Percentiles rank a stretch among this genome's conserved stretches.
phyloP scores from a whole-genome alignment of 2,113 vertebrate species.

The Semnornis frantzii region DNA sequence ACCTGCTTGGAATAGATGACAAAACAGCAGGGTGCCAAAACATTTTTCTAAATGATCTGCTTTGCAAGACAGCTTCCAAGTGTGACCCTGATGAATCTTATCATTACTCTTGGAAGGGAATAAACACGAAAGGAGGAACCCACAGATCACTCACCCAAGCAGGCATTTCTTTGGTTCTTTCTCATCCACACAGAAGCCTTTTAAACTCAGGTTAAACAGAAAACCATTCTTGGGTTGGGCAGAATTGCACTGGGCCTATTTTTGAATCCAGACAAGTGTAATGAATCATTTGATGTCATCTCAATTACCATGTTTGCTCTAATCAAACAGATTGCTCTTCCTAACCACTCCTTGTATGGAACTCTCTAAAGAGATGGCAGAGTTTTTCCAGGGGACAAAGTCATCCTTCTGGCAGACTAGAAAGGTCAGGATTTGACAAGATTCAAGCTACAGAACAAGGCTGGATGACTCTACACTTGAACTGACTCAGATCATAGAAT shows the following conservation, averaged over 20 bases:
- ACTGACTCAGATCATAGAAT: neutral
- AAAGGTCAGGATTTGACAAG: neutral
- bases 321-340: neutral
- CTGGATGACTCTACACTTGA: neutral
- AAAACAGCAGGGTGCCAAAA: conserved; percentile 39
- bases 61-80: conserved; percentile 57
- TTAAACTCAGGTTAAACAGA: conserved; percentile 15
- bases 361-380: neutral
- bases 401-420: neutral
- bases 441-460: neutral
- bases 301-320: conserved; percentile 15
- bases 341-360: neutral
- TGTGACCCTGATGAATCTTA: conserved; percentile 53
- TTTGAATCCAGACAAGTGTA: conserved; percentile 29
- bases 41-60: conserved; percentile 43
- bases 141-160: neutral
- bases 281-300: conserved; percentile 29
- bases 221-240: neutral
- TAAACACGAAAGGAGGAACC: neutral
- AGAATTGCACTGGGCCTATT: conserved; percentile 9
- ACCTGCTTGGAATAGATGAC: conserved; percentile 30
- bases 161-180: neutral
- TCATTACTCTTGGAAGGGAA: conserved; percentile 17
- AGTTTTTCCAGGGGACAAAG: neutral
- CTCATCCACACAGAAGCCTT: neutral